These are phyloP conservation scores for Dipodomys merriami DNA, from an alignment of 2,113 vertebrate species.

Conservation along the genomic window DNA sequence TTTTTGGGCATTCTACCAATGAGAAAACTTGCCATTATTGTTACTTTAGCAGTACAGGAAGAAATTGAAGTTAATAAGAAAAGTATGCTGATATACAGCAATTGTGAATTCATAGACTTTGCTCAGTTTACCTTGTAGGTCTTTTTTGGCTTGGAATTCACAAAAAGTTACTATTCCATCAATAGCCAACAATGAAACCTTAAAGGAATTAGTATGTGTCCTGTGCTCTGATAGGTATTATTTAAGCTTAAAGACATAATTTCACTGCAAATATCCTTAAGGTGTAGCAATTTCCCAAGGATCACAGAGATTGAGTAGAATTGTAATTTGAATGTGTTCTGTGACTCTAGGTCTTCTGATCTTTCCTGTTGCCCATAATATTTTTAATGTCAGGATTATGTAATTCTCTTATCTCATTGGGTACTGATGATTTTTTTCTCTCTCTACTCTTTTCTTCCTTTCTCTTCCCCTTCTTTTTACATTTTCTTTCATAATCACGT, in stretches of 20 bases:
- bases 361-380: neutral
- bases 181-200: constrained; percentile 9
- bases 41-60: constrained; percentile 30
- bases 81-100: constrained; percentile 30
- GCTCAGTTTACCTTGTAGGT: neutral
- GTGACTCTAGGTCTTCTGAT: neutral
- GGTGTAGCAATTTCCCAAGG: neutral
- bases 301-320: neutral
- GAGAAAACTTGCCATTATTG: constrained; percentile 7
- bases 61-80: constrained; percentile 51
- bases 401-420: neutral
- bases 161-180: neutral
- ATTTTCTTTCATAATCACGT: neutral
- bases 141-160: constrained; percentile 55
- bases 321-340: neutral
- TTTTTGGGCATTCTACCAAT: neutral
- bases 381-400: neutral
- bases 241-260: neutral
- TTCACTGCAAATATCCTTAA: neutral
- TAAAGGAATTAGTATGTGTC: neutral
- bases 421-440: neutral
- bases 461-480: neutral
- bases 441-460: neutral
- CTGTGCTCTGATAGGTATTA: neutral
- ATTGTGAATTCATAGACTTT: constrained; percentile 27